Evolutionary conservation across 2,797 vertebrate genomes (phyloP).

Genomic region (Champsocephalus gunnari): DNA sequence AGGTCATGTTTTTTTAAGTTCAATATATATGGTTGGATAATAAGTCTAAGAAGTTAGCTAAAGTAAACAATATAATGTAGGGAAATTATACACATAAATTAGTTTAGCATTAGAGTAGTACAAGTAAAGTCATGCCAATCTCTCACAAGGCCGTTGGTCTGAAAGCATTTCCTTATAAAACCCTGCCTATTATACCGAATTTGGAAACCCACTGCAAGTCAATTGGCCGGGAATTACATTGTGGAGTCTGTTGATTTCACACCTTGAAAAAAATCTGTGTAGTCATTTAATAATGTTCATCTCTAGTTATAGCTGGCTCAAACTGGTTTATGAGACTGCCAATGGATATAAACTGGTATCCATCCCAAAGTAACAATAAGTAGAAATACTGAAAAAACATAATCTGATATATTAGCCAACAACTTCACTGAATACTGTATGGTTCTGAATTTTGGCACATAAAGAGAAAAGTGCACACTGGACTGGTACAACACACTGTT

Average conservation of each 20-base stretch:
- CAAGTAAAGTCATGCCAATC: no score
- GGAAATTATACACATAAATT: no score
- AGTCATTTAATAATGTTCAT: background rate
- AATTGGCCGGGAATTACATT: no score
- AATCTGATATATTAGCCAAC: slow-evolving; percentile 22
- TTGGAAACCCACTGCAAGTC: no score
- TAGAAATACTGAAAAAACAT: slow-evolving; percentile 17
- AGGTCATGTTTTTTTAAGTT: background rate
- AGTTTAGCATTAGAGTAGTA: no score
- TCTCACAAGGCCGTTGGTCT: no score
- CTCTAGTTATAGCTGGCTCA: background rate
- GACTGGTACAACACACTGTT: slow-evolving; percentile 33
- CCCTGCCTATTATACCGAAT: no score
- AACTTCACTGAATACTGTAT: slow-evolving; percentile 18
- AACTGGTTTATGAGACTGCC: slow-evolving; percentile 3
- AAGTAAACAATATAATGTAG: no score
- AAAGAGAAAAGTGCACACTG: slow-evolving; percentile 29
- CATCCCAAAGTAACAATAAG: slow-evolving; percentile 14
- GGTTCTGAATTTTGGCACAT: slow-evolving; percentile 34
- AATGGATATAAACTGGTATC: slow-evolving; percentile 7
- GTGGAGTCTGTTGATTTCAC: background rate
- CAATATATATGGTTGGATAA: no score
- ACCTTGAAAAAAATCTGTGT: background rate
- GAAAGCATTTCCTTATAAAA: no score
- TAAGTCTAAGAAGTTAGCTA: no score